Conservation (phyloP, 92 coral and sea anemone species). For the Virgularia gustaviana region DNA sequence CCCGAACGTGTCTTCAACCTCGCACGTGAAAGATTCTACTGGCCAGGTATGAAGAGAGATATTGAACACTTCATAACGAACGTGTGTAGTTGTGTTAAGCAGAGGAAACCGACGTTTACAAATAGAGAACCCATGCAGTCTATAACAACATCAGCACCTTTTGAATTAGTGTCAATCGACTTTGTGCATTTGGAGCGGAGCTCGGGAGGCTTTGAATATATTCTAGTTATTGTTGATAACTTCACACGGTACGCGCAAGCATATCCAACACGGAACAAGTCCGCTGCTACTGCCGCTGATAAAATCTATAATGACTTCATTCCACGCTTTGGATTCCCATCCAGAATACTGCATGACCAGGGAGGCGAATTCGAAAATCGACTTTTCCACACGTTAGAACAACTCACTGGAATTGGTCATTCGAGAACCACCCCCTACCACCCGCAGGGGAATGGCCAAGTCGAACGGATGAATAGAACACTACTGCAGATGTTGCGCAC, state of each 20-base stretch:
- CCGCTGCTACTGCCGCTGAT: slow-evolving; percentile 11
- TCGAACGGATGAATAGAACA: slow-evolving; percentile 14
- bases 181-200: slow-evolving; percentile 11
- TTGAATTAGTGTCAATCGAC: background rate
- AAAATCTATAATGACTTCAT: too few relatives aligned
- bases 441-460: slow-evolving; percentile 9
- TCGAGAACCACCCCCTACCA: slow-evolving; percentile 13
- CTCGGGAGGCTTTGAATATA: slow-evolving; percentile 17
- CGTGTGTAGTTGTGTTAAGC: slow-evolving; percentile 21
- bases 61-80: slow-evolving; percentile 12
- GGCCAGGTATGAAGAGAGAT: slow-evolving; percentile 31
- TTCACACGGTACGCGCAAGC: slow-evolving; percentile 3
- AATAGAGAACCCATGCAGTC: slow-evolving; percentile 3
- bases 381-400: slow-evolving; percentile 6
- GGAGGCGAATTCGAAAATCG: too few relatives aligned
- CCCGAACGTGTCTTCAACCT: slow-evolving; percentile 11
- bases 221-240: background rate
- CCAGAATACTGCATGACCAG: background rate
- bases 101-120: slow-evolving; percentile 1
- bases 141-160: background rate
- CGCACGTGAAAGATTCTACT: slow-evolving; percentile 15
- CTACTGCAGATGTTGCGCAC: slow-evolving; percentile 8
- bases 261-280: slow-evolving; percentile 7
- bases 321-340: slow-evolving; percentile 12
- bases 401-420: slow-evolving; percentile 16